These are phyloP conservation scores for Acrocephalus kingi DNA, from an alignment of 2,113 vertebrate genomes.

Conservation along the genomic window DNA sequence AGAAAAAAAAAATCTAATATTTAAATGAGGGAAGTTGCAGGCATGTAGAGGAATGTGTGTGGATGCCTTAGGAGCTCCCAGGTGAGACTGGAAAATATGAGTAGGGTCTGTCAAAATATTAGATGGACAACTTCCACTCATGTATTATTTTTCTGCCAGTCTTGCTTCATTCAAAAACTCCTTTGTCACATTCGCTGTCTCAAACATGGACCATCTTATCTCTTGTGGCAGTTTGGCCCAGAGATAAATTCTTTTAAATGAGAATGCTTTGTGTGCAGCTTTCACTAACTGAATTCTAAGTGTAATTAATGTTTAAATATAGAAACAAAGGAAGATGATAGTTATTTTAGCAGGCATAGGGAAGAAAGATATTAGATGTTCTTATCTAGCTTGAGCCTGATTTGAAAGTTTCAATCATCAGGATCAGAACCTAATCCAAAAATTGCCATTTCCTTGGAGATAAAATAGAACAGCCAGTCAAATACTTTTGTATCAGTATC, in stretches of 20 bases:
- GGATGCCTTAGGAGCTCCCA: not conserved
- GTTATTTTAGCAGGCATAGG: not conserved
- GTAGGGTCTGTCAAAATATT: not conserved
- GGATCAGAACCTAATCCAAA: not conserved
- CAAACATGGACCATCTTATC: not conserved
- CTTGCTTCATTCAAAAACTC: not conserved
- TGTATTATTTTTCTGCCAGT: not conserved
- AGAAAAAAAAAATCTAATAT: not conserved
- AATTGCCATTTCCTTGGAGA: slow-evolving; percentile 24
- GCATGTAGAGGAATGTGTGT: not conserved
- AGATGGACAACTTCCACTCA: not conserved
- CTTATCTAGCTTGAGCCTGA: slow-evolving; percentile 43
- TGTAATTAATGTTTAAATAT: slow-evolving; percentile 59
- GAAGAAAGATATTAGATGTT: slow-evolving; percentile 23
- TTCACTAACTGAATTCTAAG: slow-evolving; percentile 21
- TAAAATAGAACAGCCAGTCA: not conserved
- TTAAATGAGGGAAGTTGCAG: not conserved
- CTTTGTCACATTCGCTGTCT: not conserved
- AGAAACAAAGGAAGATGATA: slow-evolving; percentile 48
- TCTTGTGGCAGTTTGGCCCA: not conserved
- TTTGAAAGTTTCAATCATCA: slow-evolving; percentile 17
- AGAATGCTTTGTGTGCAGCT: slow-evolving; percentile 18
- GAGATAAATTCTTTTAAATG: not conserved
- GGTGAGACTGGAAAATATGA: not conserved
- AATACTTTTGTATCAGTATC: slow-evolving; percentile 19